Evolutionary conservation across 1,140 invertebrate species (phyloP).

Genomic region (Nilaparvata lugens): DNA sequence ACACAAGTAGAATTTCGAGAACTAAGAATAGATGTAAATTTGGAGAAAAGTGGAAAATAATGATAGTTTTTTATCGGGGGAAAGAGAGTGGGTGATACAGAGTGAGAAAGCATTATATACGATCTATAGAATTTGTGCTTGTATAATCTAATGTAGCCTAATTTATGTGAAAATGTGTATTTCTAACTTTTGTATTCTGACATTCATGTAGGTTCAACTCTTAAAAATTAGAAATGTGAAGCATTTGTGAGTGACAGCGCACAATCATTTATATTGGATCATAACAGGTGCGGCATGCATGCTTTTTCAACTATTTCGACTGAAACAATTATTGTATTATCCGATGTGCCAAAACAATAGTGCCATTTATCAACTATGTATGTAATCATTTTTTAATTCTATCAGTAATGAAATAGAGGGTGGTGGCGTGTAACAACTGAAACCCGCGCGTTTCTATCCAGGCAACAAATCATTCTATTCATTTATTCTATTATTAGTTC

Average conservation of each 20-base stretch:
- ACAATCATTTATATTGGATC: background rate
- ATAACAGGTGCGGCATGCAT: background rate
- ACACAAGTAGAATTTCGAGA: background rate
- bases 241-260: background rate
- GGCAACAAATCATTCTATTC: too few relatives aligned
- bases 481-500: too few relatives aligned
- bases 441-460: too few relatives aligned
- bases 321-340: background rate
- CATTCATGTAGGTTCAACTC: background rate
- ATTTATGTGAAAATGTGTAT: background rate
- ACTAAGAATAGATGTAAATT: background rate
- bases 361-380: background rate
- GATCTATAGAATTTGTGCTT: background rate
- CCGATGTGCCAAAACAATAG: slow-evolving; percentile 1
- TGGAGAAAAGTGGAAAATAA: background rate
- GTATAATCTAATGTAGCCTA: background rate
- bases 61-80: background rate
- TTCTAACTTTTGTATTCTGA: background rate
- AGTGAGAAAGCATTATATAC: background rate
- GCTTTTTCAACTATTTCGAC: background rate
- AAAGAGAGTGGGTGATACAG: background rate
- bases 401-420: too few relatives aligned
- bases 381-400: background rate
- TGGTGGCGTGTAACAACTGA: too few relatives aligned
- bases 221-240: background rate